Conservation (phyloP, 2,113 vertebrate species). For the Cricetomys ansorgei region DNA sequence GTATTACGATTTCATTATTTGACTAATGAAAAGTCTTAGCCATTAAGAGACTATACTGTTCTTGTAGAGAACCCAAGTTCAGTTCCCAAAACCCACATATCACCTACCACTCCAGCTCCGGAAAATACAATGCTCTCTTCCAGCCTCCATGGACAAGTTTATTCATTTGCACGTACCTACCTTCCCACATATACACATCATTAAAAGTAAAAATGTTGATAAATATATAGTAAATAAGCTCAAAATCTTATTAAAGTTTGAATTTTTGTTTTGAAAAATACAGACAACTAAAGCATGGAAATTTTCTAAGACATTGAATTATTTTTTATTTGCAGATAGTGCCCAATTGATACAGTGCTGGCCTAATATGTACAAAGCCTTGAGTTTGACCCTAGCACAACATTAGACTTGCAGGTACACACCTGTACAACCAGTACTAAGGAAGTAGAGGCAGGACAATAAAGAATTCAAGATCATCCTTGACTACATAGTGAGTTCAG, state of each 20-base stretch:
- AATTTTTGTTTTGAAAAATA: neutral
- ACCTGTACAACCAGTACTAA: neutral
- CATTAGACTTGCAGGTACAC: neutral
- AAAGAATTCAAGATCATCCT: neutral
- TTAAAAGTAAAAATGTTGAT: neutral
- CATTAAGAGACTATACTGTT: neutral
- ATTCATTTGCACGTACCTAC: too few relatives aligned
- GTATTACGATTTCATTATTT: neutral
- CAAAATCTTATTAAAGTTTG: neutral
- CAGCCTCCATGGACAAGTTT: neutral
- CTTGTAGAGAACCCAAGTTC: neutral
- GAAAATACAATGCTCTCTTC: neutral
- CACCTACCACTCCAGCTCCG: neutral
- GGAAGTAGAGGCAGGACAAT: too few relatives aligned
- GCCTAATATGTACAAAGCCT: neutral
- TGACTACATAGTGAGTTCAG: too few relatives aligned
- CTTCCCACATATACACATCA: rapidly evolving
- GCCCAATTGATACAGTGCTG: neutral
- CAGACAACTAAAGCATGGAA: neutral
- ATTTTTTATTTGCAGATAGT: neutral
- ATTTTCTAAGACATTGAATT: too few relatives aligned
- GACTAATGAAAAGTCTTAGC: neutral
- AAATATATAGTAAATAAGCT: neutral
- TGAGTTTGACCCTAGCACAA: neutral
- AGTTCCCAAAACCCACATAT: neutral